Evolutionary conservation across 2,797 vertebrate species (phyloP).

Genomic region (Morus bassanus): DNA sequence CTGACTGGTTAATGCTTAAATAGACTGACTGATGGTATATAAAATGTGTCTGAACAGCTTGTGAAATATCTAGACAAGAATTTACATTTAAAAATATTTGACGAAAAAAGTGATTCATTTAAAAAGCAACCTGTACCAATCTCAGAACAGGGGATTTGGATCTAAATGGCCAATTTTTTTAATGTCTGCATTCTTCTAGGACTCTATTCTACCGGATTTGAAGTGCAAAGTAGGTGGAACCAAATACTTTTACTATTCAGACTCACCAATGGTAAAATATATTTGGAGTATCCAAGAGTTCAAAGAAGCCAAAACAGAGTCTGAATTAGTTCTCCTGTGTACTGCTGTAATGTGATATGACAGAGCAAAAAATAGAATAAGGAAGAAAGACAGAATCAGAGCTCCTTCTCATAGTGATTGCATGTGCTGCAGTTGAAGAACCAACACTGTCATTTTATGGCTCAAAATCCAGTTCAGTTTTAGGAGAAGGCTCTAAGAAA

Average conservation of each 20-base stretch:
- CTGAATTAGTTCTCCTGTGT: slow-evolving; percentile 11
- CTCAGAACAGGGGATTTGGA: not conserved
- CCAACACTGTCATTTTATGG: not conserved
- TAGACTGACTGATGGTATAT: not conserved
- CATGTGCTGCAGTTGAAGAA: not conserved
- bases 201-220: slow-evolving; percentile 17
- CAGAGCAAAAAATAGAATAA: not conserved
- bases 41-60: not conserved
- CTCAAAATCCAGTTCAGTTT: not conserved
- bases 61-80: slow-evolving; percentile 29
- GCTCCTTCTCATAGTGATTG: not conserved
- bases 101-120: not conserved
- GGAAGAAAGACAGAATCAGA: not conserved
- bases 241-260: slow-evolving; percentile 31
- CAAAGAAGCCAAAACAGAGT: not conserved
- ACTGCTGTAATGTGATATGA: slow-evolving; percentile 20
- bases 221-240: slow-evolving; percentile 28
- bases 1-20: not conserved
- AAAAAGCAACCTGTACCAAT: not conserved
- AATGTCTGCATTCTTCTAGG: slow-evolving; percentile 18
- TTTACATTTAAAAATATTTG: not conserved
- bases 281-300: slow-evolving; percentile 29
- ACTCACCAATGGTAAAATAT: not conserved
- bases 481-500: not conserved
- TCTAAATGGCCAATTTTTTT: not conserved